Base-by-base conservation (phyloP, 2,888 invertebrate genomes). In the Limnephilus lunatus region DNA sequence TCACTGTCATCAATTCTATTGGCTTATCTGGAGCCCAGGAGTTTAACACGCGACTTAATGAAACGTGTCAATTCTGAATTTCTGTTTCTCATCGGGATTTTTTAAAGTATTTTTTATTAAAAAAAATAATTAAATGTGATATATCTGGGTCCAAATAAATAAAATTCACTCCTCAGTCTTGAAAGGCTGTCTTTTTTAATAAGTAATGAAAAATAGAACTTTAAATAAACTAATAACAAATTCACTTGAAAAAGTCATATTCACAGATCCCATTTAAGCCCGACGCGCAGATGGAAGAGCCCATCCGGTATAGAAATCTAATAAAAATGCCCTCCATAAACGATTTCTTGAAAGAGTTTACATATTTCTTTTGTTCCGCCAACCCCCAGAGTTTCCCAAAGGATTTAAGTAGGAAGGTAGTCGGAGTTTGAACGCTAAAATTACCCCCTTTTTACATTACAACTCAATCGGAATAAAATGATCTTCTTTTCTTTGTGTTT, bases 281-380 rank as follows among this genome's bases (percentile, higher is more conserved):
- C 25, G n/a, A 68, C n/a, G 68, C 68, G 68, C 25, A n/a, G 68
- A 7, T 68, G 9, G 25, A 68, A 82, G 82, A 82, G 32, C 32
- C 82, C 81, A 53, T 85, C 89, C 30, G 39, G 81, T 82, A 89
- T 89, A 81, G 30, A 85, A 83, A 89, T 89, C 68, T 89, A 83
- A 87, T 88, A 87, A 88, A 81, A 82, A 15, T 25, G 83, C 44
- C 81, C 81, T 86, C 44, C 68, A 80, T 90, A 83, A 48, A 90
- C 83, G 90, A 86, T 82, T 91, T 39, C 85, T 94, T 95, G 96
- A 96, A 96, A 96, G 95, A 95, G 95, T 95, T 95, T 95, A 95
- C 95, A 95, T 95, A 95, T 95, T 95, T 95, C 95, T 96, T 96
- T 94, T 95, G 94, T 95, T 96, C 95, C 94, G n/a, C 85, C 80